Percentiles rank a stretch among this genome's conserved stretches.
These are phyloP conservation scores for Pteromalus puparum DNA, from an alignment of 1,140 invertebrate species.

Conservation along the genomic window DNA sequence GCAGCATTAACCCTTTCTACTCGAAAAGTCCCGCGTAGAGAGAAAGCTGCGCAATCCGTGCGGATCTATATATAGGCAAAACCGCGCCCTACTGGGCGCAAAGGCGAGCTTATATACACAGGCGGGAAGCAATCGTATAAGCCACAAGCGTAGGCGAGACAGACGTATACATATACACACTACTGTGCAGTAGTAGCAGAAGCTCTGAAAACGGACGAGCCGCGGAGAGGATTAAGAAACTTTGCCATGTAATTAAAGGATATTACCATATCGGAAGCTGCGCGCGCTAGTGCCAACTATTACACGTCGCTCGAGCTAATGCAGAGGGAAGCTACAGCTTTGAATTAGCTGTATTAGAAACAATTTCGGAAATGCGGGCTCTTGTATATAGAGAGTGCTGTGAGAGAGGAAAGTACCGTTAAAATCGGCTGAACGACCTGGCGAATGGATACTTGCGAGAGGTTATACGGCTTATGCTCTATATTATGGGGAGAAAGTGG, in stretches of 20 bases:
- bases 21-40: background rate
- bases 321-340: too few species aligned
- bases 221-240: slow-evolving; percentile 1
- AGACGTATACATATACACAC: background rate
- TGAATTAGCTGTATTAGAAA: background rate
- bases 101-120: background rate
- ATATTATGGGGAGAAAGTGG: background rate
- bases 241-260: slow-evolving; percentile 14
- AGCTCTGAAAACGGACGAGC: background rate
- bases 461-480: background rate
- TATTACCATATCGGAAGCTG: background rate
- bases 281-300: background rate
- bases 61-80: slow-evolving; percentile 1
- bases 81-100: background rate
- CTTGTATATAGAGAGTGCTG: too few species aligned
- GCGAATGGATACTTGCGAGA: background rate
- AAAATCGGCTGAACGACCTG: background rate
- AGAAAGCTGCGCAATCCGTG: background rate
- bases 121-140: background rate
- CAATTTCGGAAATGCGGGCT: background rate
- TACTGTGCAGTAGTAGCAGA: background rate
- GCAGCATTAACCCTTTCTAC: background rate
- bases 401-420: background rate
- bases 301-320: background rate
- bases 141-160: background rate